phyloP scores from a whole-genome alignment of 1,140 invertebrate species.

The Portunus trituberculatus region DNA sequence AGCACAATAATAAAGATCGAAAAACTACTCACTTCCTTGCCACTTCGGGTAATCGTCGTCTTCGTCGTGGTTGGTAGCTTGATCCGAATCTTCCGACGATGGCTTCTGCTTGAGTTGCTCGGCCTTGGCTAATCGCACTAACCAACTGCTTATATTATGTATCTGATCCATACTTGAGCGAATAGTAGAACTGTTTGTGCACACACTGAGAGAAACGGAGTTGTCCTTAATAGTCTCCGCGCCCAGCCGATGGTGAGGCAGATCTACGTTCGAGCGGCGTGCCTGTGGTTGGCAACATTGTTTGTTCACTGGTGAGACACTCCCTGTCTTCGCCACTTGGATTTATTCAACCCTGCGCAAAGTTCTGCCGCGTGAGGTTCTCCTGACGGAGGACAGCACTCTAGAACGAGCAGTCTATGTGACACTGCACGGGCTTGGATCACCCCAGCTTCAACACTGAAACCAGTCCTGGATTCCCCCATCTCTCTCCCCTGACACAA shows the following conservation, averaged over 20 bases:
- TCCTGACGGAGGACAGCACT: neutral
- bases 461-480: constrained; percentile 71
- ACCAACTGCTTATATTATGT: constrained; percentile 48
- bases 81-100: constrained; percentile 34
- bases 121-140: constrained; percentile 59
- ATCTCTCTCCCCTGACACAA: constrained; percentile 73
- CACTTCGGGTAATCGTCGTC: constrained; percentile 54
- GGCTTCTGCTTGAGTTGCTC: constrained; percentile 46
- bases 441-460: constrained; percentile 69
- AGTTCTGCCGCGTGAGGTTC: neutral
- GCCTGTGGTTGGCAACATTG: neutral
- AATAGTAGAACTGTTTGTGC: neutral
- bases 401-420: constrained; percentile 55
- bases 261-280: neutral
- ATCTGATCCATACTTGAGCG: constrained; percentile 36
- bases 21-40: constrained; percentile 56
- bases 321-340: neutral
- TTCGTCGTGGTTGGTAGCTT: constrained; percentile 4
- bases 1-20: neutral
- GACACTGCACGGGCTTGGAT: constrained; percentile 69
- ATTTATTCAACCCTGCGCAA: neutral
- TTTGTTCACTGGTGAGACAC: neutral
- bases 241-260: neutral
- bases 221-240: neutral
- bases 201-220: neutral